Percentiles rank a stretch among this genome's conserved stretches.
Evolutionary conservation across 2,888 invertebrate genomes (phyloP).

Genomic region (Pollenia griseotomentosa): DNA sequence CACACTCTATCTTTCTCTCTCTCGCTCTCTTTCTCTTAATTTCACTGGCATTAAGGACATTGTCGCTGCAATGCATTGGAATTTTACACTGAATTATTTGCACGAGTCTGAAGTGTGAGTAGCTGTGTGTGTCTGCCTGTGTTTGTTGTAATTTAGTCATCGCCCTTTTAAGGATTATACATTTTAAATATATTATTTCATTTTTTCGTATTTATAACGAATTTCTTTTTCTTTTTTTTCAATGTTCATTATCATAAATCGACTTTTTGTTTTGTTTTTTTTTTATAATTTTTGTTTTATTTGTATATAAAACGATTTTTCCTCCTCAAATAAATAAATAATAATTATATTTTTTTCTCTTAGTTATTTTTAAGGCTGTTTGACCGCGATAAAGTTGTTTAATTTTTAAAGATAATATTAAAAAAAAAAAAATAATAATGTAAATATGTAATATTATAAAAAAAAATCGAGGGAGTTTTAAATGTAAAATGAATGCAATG

Average conservation of each 20-base stretch:
- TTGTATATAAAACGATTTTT: slow-evolving; percentile 49
- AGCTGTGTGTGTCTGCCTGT: neutral
- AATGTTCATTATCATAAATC: slow-evolving; percentile 62
- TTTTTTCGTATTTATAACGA: slow-evolving; percentile 64
- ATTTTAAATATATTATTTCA: slow-evolving; percentile 46
- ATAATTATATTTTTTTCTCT: slow-evolving; percentile 60
- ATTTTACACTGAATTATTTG: neutral
- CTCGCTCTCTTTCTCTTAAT: neutral
- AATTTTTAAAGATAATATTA: slow-evolving; percentile 57
- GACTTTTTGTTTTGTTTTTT: slow-evolving; percentile 56
- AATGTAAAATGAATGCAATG: slow-evolving; percentile 72
- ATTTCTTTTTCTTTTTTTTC: slow-evolving; percentile 51
- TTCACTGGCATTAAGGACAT: neutral
- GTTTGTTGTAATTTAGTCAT: slow-evolving; percentile 66
- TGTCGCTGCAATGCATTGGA: slow-evolving; percentile 2
- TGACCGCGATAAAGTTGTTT: slow-evolving; percentile 83
- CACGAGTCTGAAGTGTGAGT: slow-evolving; percentile 4
- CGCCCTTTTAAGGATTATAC: slow-evolving; percentile 50
- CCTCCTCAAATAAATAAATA: slow-evolving; percentile 56
- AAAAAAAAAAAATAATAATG: slow-evolving; percentile 73
- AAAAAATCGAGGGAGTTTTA: slow-evolving; percentile 70
- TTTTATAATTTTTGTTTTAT: slow-evolving; percentile 40
- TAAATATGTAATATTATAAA: slow-evolving; percentile 75
- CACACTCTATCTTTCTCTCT: neutral
- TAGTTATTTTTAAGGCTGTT: slow-evolving; percentile 83